phyloP scores from a whole-genome alignment of 2,113 vertebrate genomes.

The Anarrhichthys ocellatus region DNA sequence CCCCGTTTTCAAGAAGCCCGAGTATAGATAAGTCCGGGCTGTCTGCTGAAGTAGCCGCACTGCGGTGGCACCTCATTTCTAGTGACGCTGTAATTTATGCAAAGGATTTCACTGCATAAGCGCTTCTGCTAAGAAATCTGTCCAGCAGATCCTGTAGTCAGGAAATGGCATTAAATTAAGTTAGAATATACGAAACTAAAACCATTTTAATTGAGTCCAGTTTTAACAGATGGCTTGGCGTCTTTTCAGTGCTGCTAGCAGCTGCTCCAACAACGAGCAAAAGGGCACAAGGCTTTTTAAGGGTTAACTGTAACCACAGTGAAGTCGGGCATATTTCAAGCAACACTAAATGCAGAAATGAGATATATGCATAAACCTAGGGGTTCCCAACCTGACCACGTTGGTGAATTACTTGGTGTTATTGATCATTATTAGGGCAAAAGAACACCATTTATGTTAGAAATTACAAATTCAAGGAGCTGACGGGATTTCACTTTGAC shows the following conservation, averaged over 20 bases:
- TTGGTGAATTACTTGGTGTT: neutral
- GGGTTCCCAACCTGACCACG: neutral
- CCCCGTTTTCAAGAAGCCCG: conserved; percentile 34
- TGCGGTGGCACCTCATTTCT: neutral
- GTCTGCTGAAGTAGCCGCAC: neutral
- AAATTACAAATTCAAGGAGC: too few relatives aligned
- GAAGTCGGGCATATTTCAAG: neutral
- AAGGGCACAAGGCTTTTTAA: neutral
- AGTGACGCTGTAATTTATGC: neutral
- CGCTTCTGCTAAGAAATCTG: neutral
- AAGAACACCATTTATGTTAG: neutral
- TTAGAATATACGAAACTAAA: neutral
- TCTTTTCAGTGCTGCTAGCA: neutral
- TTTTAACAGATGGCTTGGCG: neutral
- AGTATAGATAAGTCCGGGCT: neutral
- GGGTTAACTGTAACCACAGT: neutral
- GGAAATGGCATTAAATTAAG: neutral
- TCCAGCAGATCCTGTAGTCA: neutral
- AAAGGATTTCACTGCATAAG: neutral
- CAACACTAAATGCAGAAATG: neutral
- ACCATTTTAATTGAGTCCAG: neutral
- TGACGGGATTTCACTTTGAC: too few relatives aligned
- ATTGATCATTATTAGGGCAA: neutral
- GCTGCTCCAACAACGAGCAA: neutral
- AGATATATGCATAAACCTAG: neutral